Evolutionary conservation across 92 coral and sea anemone genomes (phyloP).

Genomic region (Anthopleura xanthogrammica): DNA sequence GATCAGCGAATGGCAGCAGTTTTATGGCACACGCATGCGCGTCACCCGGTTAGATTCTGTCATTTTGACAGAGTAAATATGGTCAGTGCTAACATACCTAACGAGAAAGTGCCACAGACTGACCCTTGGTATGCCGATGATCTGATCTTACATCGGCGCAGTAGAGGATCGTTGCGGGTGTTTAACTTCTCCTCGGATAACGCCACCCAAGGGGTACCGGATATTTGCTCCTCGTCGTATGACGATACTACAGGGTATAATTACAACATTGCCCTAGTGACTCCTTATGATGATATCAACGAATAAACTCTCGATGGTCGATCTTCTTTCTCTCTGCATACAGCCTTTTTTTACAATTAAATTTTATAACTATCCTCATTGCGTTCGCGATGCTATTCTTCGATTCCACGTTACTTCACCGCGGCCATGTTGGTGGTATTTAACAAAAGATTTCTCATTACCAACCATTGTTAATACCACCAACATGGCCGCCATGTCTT

Average conservation of each 20-base stretch:
- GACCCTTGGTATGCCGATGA: slow-evolving; percentile 92
- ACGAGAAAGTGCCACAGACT: slow-evolving; percentile 61
- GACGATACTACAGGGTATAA: slow-evolving; percentile 93
- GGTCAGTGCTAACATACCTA: slow-evolving; percentile 80
- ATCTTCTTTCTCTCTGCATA: background rate
- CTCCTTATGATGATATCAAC: slow-evolving; percentile 83
- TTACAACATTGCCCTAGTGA: slow-evolving; percentile 82
- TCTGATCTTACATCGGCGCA: slow-evolving; percentile 85
- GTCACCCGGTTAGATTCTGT: slow-evolving; percentile 85
- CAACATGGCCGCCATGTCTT: no score
- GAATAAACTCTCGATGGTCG: background rate
- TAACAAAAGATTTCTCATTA: no score
- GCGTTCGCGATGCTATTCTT: no score
- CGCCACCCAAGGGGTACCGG: slow-evolving; percentile 75
- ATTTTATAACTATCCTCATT: no score
- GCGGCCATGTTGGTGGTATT: no score
- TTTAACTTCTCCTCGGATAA: slow-evolving; percentile 73
- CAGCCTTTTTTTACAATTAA: background rate
- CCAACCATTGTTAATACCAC: no score
- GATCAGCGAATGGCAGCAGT: slow-evolving; percentile 82
- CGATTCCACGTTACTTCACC: no score
- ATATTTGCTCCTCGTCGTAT: slow-evolving; percentile 80
- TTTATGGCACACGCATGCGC: slow-evolving; percentile 86
- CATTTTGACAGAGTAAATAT: slow-evolving; percentile 64
- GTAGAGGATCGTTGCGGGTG: slow-evolving; percentile 73